Percentiles rank a stretch among this genome's conserved stretches.
phyloP scores from a whole-genome alignment of 64 coral and sea anemone species.

The Stichodactyla helianthus region DNA sequence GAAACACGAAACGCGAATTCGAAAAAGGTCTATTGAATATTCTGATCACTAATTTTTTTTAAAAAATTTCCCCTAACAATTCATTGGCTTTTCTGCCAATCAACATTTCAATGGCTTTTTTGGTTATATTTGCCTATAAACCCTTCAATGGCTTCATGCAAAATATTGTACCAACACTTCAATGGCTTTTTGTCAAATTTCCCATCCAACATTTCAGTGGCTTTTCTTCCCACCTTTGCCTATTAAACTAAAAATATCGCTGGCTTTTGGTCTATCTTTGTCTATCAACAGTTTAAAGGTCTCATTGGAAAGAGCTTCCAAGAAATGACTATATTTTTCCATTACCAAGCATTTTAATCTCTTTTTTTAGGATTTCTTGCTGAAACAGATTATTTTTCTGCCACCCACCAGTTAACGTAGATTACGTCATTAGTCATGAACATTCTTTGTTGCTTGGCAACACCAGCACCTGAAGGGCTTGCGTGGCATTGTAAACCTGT shows the following conservation, averaged over 20 bases:
- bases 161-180: background rate
- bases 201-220: background rate
- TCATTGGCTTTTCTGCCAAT: background rate
- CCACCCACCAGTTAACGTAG: background rate
- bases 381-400: too few relatives aligned
- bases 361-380: too few relatives aligned
- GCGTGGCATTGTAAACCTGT: slow-evolving; percentile 80
- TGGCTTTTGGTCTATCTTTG: background rate
- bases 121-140: background rate
- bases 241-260: background rate
- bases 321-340: too few relatives aligned
- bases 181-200: background rate
- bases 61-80: background rate
- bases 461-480: slow-evolving; percentile 59
- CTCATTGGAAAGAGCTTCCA: too few relatives aligned
- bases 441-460: slow-evolving; percentile 70
- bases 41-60: too few relatives aligned
- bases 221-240: background rate
- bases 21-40: too few relatives aligned
- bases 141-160: too few relatives aligned
- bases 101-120: background rate
- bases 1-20: too few relatives aligned
- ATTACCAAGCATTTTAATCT: too few relatives aligned
- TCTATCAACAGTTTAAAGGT: background rate
- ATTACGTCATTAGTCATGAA: background rate